Evolutionary conservation across 2,888 invertebrate species (phyloP).

Genomic region (Choreutis nemorana): DNA sequence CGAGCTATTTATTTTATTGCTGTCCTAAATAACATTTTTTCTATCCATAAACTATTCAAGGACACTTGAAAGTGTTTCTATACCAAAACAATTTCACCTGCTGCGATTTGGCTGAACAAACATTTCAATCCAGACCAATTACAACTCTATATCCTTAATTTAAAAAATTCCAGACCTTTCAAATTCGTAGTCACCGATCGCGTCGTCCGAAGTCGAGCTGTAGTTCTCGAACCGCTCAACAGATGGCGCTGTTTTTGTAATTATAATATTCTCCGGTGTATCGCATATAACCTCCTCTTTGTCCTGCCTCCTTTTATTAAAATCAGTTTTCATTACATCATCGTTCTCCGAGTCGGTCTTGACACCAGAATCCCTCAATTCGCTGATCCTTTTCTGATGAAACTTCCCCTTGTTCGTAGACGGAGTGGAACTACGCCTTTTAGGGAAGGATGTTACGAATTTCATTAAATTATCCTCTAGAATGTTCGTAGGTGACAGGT

Average conservation of each 20-base stretch:
- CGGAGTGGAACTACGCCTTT: conserved; percentile 43
- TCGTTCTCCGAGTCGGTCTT: conserved; percentile 51
- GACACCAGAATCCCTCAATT: conserved; percentile 29
- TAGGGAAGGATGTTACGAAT: conserved; percentile 28
- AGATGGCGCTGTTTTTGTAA: conserved; percentile 54
- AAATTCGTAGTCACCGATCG: no score
- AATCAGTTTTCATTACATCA: conserved; percentile 15
- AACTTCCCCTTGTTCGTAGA: conserved; percentile 17
- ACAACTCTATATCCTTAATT: no score
- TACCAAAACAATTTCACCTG: no score
- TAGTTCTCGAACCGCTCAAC: conserved; percentile 31
- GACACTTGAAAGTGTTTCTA: no score
- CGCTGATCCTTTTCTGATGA: conserved; percentile 25
- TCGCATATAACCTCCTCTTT: conserved; percentile 28
- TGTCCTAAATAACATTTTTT: no score
- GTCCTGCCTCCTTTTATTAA: conserved; percentile 3
- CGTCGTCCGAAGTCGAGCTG: conserved; percentile 36
- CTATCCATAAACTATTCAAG: no score
- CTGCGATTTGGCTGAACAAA: no score
- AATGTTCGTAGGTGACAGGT: conserved; percentile 15
- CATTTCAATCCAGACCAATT: no score
- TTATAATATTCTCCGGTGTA: conserved; percentile 40
- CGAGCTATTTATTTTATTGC: no score
- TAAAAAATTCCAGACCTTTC: no score
- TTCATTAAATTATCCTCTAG: conserved; percentile 34